These are phyloP conservation scores for Plectropomus leopardus DNA, from an alignment of 2,113 vertebrate species.

Conservation along the genomic window DNA sequence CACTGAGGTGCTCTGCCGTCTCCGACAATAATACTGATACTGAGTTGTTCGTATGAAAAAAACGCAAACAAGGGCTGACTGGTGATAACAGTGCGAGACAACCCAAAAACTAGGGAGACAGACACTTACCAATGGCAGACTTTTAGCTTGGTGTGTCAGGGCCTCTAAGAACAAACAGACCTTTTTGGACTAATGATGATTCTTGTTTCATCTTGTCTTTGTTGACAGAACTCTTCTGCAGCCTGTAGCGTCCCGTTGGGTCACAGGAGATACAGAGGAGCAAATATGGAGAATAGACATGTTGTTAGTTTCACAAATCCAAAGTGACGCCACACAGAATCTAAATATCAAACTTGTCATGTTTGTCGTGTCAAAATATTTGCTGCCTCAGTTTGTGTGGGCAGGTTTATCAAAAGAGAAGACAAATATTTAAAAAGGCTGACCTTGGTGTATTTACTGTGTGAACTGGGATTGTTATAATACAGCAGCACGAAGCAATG, in stretches of 20 bases:
- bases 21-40: no score
- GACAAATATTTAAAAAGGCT: conserved; percentile 4
- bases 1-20: no score
- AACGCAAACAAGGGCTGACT: no score
- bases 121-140: no score
- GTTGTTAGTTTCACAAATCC: not conserved
- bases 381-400: not conserved
- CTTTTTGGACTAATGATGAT: not conserved
- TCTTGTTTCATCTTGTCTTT: not conserved
- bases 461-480: not conserved
- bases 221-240: no score
- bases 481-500: not conserved
- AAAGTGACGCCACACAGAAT: not conserved
- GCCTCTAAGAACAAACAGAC: not conserved
- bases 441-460: not conserved
- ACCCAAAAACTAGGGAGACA: no score
- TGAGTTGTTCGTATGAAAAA: no score
- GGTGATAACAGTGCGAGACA: no score
- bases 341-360: not conserved
- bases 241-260: not conserved
- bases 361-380: not conserved
- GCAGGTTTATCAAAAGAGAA: not conserved
- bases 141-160: no score
- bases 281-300: conserved; percentile 41
- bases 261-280: not conserved